Evolutionary conservation across 2,113 vertebrate species (phyloP).

Genomic region (Labrus mixtus): DNA sequence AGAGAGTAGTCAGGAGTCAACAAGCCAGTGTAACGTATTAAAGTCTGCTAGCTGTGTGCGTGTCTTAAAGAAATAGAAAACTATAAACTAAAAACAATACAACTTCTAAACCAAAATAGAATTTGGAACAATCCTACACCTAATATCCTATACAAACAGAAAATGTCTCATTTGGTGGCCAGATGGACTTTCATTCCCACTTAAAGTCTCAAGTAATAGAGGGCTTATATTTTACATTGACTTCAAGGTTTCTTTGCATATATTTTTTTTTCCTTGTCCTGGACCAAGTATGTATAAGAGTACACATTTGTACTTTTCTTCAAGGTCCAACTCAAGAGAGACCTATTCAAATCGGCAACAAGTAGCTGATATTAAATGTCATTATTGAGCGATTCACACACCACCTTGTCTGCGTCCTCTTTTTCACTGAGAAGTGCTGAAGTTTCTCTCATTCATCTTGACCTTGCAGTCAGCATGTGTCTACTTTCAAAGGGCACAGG

Average conservation of each 20-base stretch:
- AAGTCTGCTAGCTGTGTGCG: too few species aligned
- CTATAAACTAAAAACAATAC: too few species aligned
- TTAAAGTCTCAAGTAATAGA: neutral
- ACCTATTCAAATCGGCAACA: conserved; percentile 48
- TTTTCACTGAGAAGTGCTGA: conserved; percentile 46
- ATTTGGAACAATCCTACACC: too few species aligned
- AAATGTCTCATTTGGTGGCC: neutral
- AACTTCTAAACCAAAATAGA: too few species aligned
- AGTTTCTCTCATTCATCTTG: conserved; percentile 58
- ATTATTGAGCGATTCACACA: conserved; percentile 57
- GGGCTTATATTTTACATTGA: neutral
- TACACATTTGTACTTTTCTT: conserved; percentile 9
- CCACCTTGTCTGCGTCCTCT: conserved; percentile 40
- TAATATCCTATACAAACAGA: neutral
- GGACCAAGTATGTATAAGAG: conserved; percentile 9
- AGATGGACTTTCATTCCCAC: neutral
- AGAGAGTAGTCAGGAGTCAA: too few species aligned
- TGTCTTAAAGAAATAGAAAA: too few species aligned
- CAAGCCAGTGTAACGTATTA: too few species aligned
- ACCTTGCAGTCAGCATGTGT: conserved; percentile 68
- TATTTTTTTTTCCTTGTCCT: neutral
- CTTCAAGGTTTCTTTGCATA: neutral
- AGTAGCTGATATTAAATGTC: conserved; percentile 73
- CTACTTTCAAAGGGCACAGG: conserved; percentile 47
- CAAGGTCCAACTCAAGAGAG: conserved; percentile 30